Percentiles rank a stretch among this genome's conserved stretches.
These are phyloP conservation scores for Protobothrops mucrosquamatus DNA, from an alignment of 2,113 vertebrate species.

Conservation along the genomic window DNA sequence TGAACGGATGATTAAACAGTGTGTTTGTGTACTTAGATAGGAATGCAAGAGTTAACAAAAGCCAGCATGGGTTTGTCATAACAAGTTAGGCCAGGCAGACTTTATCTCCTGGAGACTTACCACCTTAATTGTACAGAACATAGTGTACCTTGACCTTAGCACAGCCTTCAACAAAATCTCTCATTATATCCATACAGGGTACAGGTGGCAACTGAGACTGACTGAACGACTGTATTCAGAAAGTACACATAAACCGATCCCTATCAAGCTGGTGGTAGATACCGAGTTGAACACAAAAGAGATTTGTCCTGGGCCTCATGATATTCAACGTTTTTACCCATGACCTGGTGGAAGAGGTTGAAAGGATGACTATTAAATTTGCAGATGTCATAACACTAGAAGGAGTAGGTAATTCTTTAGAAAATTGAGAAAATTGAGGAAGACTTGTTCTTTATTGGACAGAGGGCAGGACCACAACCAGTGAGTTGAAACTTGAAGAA, in stretches of 20 bases:
- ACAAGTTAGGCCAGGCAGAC: not conserved
- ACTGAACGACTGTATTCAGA: not conserved
- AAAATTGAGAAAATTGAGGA: too few relatives aligned
- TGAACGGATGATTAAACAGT: not conserved
- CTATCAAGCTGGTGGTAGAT: not conserved
- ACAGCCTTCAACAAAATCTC: not conserved
- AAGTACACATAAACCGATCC: not conserved
- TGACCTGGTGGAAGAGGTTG: too few relatives aligned
- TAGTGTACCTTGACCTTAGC: not conserved
- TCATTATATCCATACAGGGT: not conserved
- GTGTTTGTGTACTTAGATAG: not conserved
- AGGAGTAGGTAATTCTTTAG: too few relatives aligned
- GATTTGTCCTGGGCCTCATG: not conserved
- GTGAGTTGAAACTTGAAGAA: not conserved
- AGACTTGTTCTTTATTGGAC: too few relatives aligned
- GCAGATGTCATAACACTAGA: too few relatives aligned
- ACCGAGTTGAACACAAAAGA: not conserved
- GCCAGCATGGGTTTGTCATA: not conserved
- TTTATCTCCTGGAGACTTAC: not conserved
- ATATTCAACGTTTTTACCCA: not conserved
- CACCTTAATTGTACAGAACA: not conserved
- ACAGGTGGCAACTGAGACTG: not conserved
- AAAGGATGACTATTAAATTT: too few relatives aligned
- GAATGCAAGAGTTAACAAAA: not conserved
- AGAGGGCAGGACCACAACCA: not conserved